phyloP scores from a whole-genome alignment of 2,888 invertebrate genomes.

The Resseliella maxima region DNA sequence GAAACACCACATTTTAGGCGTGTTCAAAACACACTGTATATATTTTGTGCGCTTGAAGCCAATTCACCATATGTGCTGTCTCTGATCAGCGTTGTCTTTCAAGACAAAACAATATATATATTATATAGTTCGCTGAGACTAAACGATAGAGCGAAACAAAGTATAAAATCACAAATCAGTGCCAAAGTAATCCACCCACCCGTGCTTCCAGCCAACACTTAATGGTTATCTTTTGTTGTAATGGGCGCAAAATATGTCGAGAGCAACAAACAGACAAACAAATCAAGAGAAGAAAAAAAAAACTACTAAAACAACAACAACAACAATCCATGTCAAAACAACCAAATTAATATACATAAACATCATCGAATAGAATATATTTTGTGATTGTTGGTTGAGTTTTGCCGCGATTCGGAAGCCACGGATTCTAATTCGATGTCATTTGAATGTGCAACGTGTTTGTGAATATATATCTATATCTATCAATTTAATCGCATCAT shows the following conservation, averaged over 20 bases:
- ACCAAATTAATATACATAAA: conserved; percentile 18
- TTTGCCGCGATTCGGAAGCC: neutral
- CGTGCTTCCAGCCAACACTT: conserved; percentile 43
- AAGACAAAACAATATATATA: neutral
- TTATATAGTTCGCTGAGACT: neutral
- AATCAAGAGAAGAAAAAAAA: neutral
- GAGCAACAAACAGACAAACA: neutral
- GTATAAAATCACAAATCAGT: neutral
- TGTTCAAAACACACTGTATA: conserved; percentile 37
- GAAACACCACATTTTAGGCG: neutral
- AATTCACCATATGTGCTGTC: neutral
- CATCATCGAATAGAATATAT: neutral
- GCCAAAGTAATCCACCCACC: conserved; percentile 45
- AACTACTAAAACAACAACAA: neutral
- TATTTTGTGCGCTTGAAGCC: conserved; percentile 4
- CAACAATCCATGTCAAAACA: neutral
- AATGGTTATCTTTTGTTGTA: neutral
- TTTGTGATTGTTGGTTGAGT: neutral
- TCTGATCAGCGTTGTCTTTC: neutral
- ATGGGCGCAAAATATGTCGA: neutral
- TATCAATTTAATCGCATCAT: neutral
- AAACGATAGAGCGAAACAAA: neutral
- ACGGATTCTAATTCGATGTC: neutral
- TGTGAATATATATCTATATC: too few species aligned
- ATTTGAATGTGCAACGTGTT: too few species aligned